Evolutionary conservation across 2,888 invertebrate genomes (phyloP).

Genomic region (Lutraria lutraria): DNA sequence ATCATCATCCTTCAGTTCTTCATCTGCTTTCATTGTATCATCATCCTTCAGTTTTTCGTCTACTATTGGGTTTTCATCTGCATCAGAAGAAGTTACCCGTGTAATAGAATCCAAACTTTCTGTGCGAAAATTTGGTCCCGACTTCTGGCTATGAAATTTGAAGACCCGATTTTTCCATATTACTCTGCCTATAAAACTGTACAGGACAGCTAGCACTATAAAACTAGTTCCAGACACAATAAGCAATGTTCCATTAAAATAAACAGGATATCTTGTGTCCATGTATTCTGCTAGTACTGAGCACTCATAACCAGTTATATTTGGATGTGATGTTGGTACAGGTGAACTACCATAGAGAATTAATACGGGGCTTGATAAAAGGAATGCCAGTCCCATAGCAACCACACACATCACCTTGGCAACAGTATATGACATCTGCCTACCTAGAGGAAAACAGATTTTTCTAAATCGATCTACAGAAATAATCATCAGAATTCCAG

Average conservation of each 20-base stretch:
- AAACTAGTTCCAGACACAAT: constrained; percentile 64
- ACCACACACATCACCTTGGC: constrained; percentile 62
- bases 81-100: background rate
- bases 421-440: constrained; percentile 57
- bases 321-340: constrained; percentile 47
- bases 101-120: constrained; percentile 48
- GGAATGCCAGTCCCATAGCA: constrained; percentile 55
- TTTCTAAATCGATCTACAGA: constrained; percentile 71
- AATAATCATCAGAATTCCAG: constrained; percentile 66
- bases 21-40: too few species aligned
- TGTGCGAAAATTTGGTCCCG: constrained; percentile 53
- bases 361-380: constrained; percentile 69
- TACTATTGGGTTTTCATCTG: background rate
- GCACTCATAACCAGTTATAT: constrained; percentile 62
- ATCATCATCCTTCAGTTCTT: too few species aligned
- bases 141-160: constrained; percentile 33
- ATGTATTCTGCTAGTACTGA: constrained; percentile 55
- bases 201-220: constrained; percentile 59
- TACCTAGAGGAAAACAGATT: constrained; percentile 67
- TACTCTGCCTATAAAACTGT: constrained; percentile 64
- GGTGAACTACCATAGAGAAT: constrained; percentile 67
- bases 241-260: constrained; percentile 64
- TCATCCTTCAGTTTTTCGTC: too few species aligned
- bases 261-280: constrained; percentile 58
- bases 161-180: constrained; percentile 65